A percentile compares a stretch with the other conserved stretches of the same genome.
Evolutionary conservation across 2,888 invertebrate species (phyloP).

Genomic region (Sympetrum striolatum): DNA sequence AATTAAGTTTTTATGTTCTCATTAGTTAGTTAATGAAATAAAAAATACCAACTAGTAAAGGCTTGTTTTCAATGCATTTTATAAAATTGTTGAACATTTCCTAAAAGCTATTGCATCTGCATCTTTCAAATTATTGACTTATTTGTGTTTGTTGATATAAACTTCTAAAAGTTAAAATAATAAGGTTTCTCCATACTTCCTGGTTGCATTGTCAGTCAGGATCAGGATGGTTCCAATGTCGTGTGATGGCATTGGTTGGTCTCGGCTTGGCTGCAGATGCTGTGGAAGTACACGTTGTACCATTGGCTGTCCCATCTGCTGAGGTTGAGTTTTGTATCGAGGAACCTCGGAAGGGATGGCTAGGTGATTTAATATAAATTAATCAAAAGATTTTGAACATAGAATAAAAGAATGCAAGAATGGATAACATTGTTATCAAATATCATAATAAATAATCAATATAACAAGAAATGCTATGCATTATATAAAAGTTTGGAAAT

Average conservation of each 20-base stretch:
- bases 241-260: conserved; percentile 70
- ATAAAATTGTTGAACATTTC: too few relatives aligned
- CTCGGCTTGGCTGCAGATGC: conserved; percentile 74
- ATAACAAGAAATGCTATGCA: neutral
- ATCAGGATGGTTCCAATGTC: conserved; percentile 72
- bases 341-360: conserved; percentile 75
- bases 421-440: neutral
- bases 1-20: neutral
- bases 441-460: neutral
- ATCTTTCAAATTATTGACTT: neutral
- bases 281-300: conserved; percentile 72
- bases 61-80: too few relatives aligned
- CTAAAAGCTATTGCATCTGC: too few relatives aligned
- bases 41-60: too few relatives aligned
- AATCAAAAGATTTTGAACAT: neutral
- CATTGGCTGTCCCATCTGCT: conserved; percentile 76
- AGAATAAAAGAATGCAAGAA: neutral
- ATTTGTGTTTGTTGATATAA: neutral
- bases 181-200: neutral
- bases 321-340: conserved; percentile 79
- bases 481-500: neutral
- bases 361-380: conserved; percentile 62
- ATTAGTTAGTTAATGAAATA: too few relatives aligned
- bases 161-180: neutral
- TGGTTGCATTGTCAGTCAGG: conserved; percentile 65